These are phyloP conservation scores for Spodoptera frugiperda DNA, from an alignment of 1,140 invertebrate genomes.

Conservation along the genomic window DNA sequence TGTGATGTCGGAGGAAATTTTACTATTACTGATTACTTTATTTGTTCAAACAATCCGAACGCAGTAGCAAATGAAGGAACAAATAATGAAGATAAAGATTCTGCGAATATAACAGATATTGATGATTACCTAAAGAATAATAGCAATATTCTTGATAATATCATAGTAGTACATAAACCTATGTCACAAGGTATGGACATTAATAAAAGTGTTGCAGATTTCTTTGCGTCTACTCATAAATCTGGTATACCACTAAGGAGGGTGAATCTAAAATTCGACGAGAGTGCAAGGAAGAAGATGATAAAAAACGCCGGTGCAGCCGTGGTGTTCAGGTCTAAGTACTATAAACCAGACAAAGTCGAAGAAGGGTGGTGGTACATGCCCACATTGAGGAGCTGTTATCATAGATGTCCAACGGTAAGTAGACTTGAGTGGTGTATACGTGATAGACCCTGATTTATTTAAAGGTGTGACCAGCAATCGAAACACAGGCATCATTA, in stretches of 20 bases:
- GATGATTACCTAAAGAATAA: background rate
- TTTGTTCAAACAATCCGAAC: conserved; percentile 57
- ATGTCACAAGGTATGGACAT: conserved; percentile 61
- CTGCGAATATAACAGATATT: background rate
- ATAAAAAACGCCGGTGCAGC: conserved; percentile 65
- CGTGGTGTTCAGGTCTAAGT: conserved; percentile 69
- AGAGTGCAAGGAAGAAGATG: conserved; percentile 60
- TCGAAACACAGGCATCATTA: too few relatives aligned
- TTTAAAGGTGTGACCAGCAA: too few relatives aligned
- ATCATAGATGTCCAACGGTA: conserved; percentile 75
- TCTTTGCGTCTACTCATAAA: conserved; percentile 73
- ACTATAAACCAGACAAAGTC: conserved; percentile 64
- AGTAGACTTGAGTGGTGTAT: conserved; percentile 25
- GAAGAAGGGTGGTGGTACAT: conserved; percentile 63
- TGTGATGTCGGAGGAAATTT: conserved; percentile 60
- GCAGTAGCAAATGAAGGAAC: background rate
- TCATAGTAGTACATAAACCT: conserved; percentile 65
- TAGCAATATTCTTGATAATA: conserved; percentile 51
- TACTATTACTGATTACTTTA: conserved; percentile 61
- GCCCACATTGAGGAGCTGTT: conserved; percentile 72
- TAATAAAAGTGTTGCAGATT: conserved; percentile 70
- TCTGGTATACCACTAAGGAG: conserved; percentile 69
- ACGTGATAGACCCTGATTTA: too few relatives aligned
- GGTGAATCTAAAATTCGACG: conserved; percentile 51
- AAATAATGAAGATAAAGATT: background rate